Evolutionary conservation across 2,888 invertebrate species (phyloP), one percentile per base, ranked within the genome.

Genomic region (Pinctada fucata): DNA sequence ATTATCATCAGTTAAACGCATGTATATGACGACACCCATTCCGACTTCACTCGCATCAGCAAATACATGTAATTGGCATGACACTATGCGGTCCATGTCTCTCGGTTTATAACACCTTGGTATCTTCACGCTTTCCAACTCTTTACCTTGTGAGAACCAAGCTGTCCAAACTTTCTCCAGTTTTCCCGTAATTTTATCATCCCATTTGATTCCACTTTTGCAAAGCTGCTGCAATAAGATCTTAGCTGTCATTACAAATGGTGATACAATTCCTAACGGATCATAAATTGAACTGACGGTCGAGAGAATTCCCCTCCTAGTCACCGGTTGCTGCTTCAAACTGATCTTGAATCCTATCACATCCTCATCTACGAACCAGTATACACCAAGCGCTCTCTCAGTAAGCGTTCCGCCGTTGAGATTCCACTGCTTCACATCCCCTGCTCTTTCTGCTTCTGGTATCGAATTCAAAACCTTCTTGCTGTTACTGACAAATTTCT

Each of bases 41-140:
- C 83, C 82, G 0, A 0, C 67, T 72, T 80, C 72, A 67, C 83
- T 84, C 3, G 83, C 83, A 51, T 85, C 82, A 0, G 78, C 66
- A 45, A 84, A 83, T 63, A 76, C 73, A 63, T 83, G 85, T 8
- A 85, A 47, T 68, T 78, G 69, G 6, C 68, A 66, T 50, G 52
- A 52, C 6, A 5, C 51, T 6, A 81, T 50, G 47, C 45, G 58
- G 5, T 80, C 79, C 70, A 83, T 83, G 0, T 64, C 69, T 45
- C 0, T 48, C 2, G 84, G 84, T 64, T 79, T 82, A 13, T 79
- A 72, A 75, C 84, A 83, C 75, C 84, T 81, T 6, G 51, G 8
- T 16, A 84, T 66, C 50, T 71, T 49, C 10, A 85, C 69, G n/a
- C 72, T 58, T n/a, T 63, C 64, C 47, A 82, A 45, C n/a, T 72